These are phyloP conservation scores for Netelia melanura DNA, from an alignment of 2,888 invertebrate genomes.

Conservation along the genomic window DNA sequence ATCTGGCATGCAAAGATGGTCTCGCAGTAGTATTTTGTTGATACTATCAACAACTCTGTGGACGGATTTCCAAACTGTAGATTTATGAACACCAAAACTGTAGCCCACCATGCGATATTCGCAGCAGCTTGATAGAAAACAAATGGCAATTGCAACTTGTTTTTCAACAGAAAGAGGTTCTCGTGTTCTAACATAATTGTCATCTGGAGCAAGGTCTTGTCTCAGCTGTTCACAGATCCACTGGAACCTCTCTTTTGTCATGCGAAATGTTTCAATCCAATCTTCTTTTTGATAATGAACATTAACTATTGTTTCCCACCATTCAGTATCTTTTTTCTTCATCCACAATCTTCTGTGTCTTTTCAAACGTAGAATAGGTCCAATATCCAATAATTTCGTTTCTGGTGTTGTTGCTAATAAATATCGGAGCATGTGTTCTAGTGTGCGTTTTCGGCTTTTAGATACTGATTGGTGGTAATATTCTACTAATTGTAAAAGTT, in stretches of 20 bases:
- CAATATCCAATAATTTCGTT: constrained; percentile 1
- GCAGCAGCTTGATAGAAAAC: constrained; percentile 67
- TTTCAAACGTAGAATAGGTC: constrained; percentile 9
- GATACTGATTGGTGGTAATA: constrained; percentile 3
- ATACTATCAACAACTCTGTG: constrained; percentile 74
- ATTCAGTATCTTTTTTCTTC: not conserved
- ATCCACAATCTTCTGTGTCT: constrained; percentile 5
- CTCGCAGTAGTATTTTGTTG: constrained; percentile 71
- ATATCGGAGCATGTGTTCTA: constrained; percentile 11
- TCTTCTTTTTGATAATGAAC: not conserved
- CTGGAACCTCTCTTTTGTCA: not conserved
- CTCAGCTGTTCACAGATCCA: not conserved
- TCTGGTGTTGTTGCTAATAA: constrained; percentile 12
- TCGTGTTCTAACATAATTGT: not conserved
- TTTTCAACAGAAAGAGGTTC: constrained; percentile 58
- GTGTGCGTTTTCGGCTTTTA: constrained; percentile 3
- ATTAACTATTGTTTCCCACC: constrained; percentile 3
- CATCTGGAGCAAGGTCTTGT: not conserved
- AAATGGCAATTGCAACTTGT: constrained; percentile 71
- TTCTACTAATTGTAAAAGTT: not conserved
- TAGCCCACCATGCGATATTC: constrained; percentile 71
- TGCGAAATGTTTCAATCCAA: constrained; percentile 7
- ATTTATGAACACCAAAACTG: constrained; percentile 72
- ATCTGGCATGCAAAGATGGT: constrained; percentile 74
- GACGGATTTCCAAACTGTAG: constrained; percentile 70